Evolutionary conservation across 1,140 invertebrate species (phyloP).

Genomic region (Odontomachus brunneus): DNA sequence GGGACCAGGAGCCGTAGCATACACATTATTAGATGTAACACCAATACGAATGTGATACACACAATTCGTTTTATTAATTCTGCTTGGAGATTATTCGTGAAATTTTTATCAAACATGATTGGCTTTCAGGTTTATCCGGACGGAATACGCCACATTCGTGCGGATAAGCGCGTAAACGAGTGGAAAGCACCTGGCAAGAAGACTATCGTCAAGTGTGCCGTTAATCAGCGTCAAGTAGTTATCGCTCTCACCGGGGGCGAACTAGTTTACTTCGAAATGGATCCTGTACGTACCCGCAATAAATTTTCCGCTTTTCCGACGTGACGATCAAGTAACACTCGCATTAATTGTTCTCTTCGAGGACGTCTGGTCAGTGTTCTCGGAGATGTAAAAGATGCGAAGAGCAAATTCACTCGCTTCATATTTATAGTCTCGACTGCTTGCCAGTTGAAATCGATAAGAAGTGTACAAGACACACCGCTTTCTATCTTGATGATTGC

Average conservation of each 20-base stretch:
- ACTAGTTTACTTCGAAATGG: slow-evolving; percentile 99
- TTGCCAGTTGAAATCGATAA: slow-evolving; percentile 16
- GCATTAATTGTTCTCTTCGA: slow-evolving; percentile 79
- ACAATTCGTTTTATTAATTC: no score
- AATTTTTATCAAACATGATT: slow-evolving; percentile 11
- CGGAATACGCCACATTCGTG: slow-evolving; percentile 98
- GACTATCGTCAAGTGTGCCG: slow-evolving; percentile 98
- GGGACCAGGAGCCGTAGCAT: no score
- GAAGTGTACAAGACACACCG: slow-evolving; percentile 53
- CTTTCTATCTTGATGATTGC: background rate
- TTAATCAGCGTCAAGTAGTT: slow-evolving; percentile 99
- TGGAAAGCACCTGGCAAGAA: slow-evolving; percentile 99
- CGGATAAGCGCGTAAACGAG: slow-evolving; percentile 99
- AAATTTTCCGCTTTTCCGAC: slow-evolving; percentile 15
- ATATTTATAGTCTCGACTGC: slow-evolving; percentile 32
- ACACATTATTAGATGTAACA: no score
- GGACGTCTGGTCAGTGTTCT: slow-evolving; percentile 63
- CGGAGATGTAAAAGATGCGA: slow-evolving; percentile 79
- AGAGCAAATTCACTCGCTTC: slow-evolving; percentile 72
- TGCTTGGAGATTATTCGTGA: slow-evolving; percentile 27
- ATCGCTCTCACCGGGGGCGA: slow-evolving; percentile 99
- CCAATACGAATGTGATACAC: no score
- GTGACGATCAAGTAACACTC: background rate
- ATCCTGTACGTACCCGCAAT: slow-evolving; percentile 91
- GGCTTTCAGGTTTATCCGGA: slow-evolving; percentile 94